Evolutionary conservation across 2,797 vertebrate genomes (phyloP).

Genomic region (Notolabrus celidotus): DNA sequence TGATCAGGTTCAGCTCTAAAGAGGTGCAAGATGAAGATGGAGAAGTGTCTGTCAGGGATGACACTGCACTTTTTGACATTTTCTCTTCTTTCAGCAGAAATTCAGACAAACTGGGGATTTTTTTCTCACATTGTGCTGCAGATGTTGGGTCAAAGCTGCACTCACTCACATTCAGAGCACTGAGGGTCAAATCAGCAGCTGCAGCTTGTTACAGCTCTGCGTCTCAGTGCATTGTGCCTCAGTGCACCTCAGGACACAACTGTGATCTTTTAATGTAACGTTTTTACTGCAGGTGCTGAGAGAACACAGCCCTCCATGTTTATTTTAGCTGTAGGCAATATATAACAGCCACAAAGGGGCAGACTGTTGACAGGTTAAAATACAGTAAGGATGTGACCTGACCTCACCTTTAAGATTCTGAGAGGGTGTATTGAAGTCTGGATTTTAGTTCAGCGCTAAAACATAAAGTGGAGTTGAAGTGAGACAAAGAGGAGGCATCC

Average conservation of each 20-base stretch:
- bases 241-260: conserved; percentile 14
- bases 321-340: conserved; percentile 19
- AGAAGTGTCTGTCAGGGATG: neutral
- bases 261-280: conserved; percentile 14
- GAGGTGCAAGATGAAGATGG: no score
- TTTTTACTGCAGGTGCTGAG: conserved; percentile 27
- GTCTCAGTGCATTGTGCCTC: neutral
- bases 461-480: neutral
- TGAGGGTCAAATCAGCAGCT: conserved; percentile 11
- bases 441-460: neutral
- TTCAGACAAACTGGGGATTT: neutral
- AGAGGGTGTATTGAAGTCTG: neutral
- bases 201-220: conserved; percentile 16
- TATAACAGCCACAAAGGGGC: conserved; percentile 31
- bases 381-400: neutral
- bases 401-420: conserved; percentile 13
- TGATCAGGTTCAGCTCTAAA: no score
- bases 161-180: neutral
- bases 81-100: conserved; percentile 20
- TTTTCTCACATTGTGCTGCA: neutral
- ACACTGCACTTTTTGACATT: neutral
- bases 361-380: conserved; percentile 15
- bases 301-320: conserved; percentile 9
- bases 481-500: neutral
- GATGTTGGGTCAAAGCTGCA: conserved; percentile 15